Percentiles rank a stretch among this genome's conserved stretches.
These are phyloP conservation scores for Magallana gigas DNA, from an alignment of 1,140 invertebrate genomes.

Conservation along the genomic window DNA sequence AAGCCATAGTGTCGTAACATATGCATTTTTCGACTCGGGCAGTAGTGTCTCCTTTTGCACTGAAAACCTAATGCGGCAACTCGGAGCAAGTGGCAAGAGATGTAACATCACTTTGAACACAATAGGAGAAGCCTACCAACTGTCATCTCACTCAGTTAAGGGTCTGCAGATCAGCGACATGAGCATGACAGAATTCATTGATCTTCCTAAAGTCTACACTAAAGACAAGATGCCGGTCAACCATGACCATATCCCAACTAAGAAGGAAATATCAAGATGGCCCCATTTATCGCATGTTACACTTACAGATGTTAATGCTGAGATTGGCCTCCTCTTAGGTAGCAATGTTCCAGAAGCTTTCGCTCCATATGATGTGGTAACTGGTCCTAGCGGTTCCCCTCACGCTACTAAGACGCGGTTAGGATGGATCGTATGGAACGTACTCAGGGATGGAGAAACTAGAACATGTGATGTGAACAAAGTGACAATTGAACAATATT, in stretches of 20 bases:
- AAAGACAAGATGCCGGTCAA: conserved; percentile 44
- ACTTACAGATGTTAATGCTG: conserved; percentile 39
- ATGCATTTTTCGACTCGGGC: conserved; percentile 46
- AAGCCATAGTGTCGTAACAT: background rate
- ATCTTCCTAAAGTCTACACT: conserved; percentile 54
- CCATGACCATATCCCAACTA: conserved; percentile 48
- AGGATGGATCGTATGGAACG: conserved; percentile 54
- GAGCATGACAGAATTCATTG: conserved; percentile 39
- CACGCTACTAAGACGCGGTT: conserved; percentile 54
- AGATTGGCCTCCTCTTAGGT: conserved; percentile 52
- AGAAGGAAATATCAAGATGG: conserved; percentile 51
- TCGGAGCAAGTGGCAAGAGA: conserved; percentile 39
- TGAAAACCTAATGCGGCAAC: conserved; percentile 35
- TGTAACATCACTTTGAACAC: conserved; percentile 48
- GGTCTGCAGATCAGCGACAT: conserved; percentile 50
- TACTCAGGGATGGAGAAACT: background rate
- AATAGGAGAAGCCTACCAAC: conserved; percentile 36
- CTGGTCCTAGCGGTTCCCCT: conserved; percentile 47
- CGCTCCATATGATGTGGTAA: conserved; percentile 43
- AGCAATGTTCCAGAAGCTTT: conserved; percentile 56
- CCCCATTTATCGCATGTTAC: conserved; percentile 42
- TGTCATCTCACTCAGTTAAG: conserved; percentile 37
- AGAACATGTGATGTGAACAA: conserved; percentile 31
- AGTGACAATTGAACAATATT: conserved; percentile 30
- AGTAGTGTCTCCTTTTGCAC: conserved; percentile 49